Base-by-base conservation (phyloP, 2,888 invertebrate genomes). In the Abrostola triplasia region DNA sequence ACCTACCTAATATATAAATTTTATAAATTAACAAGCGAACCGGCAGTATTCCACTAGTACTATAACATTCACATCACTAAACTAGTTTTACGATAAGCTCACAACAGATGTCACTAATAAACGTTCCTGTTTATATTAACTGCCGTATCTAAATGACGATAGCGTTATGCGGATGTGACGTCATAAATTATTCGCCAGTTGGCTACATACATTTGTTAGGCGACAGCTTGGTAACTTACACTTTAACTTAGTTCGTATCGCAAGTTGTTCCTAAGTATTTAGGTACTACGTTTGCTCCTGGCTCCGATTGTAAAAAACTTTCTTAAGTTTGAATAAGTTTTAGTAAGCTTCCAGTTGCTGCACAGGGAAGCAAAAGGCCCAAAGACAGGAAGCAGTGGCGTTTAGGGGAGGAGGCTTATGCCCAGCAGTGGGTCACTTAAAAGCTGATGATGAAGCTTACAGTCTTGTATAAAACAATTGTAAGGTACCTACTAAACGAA, bases 91-190 rank as follows among this genome's bases (percentile, higher is more conserved):
- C 37, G 54, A 72, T 67, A 73, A 73, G 36, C 60, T 47, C 41
- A 60, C 64, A 76, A 57, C 79, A 79, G 68, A 73, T 81, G 73
- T 70, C 65, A 60, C 64, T 70, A 72, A 78, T 76, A 76, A 79
- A 73, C 71, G 64, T 60, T 73, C 52, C 70, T 72, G 64, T 66
- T 70, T 76, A 59, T 64, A 80, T 80, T 76, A 80, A 78, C 70
- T 65, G 53, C 44, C 57, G 58, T 72, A 80, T 81, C 81, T 76
- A 71, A 70, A 76, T 78, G 78, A 61, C 51, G 72, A 81, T 77
- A 70, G 60, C 66, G 68, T 71, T 63, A 70, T 70, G 73, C 77
- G 72, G 67, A 74, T 73, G 59, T 70, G 59, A 71, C 58, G 59
- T 67, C 70, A 69, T 80, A 79, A 81, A 76, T 80, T 70, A 73